A percentile compares a stretch with the other conserved stretches of the same genome.
Conservation (phyloP, 2,113 vertebrate genomes). For the Amphiprion percula region DNA sequence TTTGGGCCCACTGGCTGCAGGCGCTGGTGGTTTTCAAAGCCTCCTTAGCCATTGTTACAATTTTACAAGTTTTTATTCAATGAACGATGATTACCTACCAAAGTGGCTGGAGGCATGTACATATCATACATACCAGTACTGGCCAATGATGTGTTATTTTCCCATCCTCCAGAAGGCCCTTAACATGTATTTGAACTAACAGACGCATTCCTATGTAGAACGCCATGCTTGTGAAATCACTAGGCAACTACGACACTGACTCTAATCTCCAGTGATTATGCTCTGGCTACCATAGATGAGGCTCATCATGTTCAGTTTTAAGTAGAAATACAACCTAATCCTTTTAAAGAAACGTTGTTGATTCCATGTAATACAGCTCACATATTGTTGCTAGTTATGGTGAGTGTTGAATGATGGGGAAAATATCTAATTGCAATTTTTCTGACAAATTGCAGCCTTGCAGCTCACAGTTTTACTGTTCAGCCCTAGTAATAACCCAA, state of each 20-base stretch:
- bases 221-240: slow-evolving; percentile 17
- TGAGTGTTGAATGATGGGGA: no score
- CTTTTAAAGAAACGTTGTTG: no score
- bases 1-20: slow-evolving; percentile 1
- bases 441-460: no score
- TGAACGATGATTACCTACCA: slow-evolving; percentile 28
- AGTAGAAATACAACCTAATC: neutral
- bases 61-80: slow-evolving; percentile 33
- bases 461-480: no score
- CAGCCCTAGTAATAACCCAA: no score
- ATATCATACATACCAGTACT: neutral
- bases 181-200: slow-evolving; percentile 13
- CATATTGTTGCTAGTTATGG: no score
- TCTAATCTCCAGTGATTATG: slow-evolving; percentile 19
- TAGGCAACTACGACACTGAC: slow-evolving; percentile 6
- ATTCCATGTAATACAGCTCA: no score
- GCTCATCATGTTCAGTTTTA: slow-evolving; percentile 25
- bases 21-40: slow-evolving; percentile 13
- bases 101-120: slow-evolving; percentile 25
- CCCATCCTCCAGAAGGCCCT: slow-evolving; percentile 1
- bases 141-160: slow-evolving; percentile 17
- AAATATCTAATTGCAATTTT: no score
- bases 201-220: slow-evolving; percentile 29
- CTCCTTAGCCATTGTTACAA: slow-evolving; percentile 5
- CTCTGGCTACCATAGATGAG: slow-evolving; percentile 43